Evolutionary conservation across 2,797 vertebrate genomes (phyloP), one percentile per base, ranked within the genome.

Genomic region (Pseudocheirus occidentalis): DNA sequence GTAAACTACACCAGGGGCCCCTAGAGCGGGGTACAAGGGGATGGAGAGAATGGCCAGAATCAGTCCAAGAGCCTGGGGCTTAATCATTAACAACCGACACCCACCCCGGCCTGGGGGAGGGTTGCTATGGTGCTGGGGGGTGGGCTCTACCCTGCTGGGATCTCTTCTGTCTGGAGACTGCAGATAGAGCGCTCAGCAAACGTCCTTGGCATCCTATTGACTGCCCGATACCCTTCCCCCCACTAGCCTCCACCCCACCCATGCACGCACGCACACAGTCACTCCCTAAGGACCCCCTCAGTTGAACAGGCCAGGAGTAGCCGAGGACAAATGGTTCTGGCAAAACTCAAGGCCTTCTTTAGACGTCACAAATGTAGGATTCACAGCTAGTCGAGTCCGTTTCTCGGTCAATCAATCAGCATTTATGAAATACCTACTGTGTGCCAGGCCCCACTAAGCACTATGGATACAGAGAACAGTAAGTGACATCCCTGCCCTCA

Each of bases 301-400:
- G 16, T 5, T 18, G 62, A 73, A 73, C 34, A 34, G 62, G 0
- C 59, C 9, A 58, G 13, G 73, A 91, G 73, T 54, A 91, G 81
- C 12, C 27, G 11, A 92, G 59, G 50, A 94, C 95, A 73, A 55
- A 52, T 81, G 87, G 14, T 90, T 59, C 7, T 2, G 3, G 91
- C 89, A 91, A 57, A 92, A n/a, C 92, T 54, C 62, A 57, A 91
- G 92, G 92, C 57, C 28, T 96, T 55, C 40, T n/a, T n/a, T 66
- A 66, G n/a, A 66, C 34, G n/a, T n/a, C 14, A 34, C 34, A 21
- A 73, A 73, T 73, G n/a, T 16, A 21, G 62, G 62, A 73, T 66
- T 66, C 62, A 66, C 0, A 31, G 29, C 58, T 59, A 59, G 10
- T 29, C 2, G 29, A 59, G 58, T 59, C 58, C 11, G 31, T n/a